phyloP scores from a whole-genome alignment of 2,113 vertebrate species.

The mouse (Mus musculus) region DNA sequence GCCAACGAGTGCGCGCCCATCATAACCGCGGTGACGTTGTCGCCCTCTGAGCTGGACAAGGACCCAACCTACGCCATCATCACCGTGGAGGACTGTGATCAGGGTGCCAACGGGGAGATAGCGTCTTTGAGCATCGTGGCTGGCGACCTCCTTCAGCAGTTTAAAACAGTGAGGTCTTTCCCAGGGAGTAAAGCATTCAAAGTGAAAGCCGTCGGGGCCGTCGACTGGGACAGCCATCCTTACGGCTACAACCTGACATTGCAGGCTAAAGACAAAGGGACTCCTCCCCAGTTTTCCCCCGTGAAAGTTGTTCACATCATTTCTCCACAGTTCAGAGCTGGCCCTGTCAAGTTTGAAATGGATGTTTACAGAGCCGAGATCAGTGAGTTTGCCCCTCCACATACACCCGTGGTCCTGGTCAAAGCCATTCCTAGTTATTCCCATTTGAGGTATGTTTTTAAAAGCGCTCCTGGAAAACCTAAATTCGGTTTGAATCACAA shows the following conservation, averaged over 20 bases:
- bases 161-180: slow-evolving; percentile 92
- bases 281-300: slow-evolving; percentile 94
- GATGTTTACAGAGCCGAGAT: slow-evolving; percentile 94
- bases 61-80: slow-evolving; percentile 94
- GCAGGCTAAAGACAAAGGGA: slow-evolving; percentile 98
- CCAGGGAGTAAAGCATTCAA: slow-evolving; percentile 97
- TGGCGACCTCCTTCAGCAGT: slow-evolving; percentile 94
- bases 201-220: slow-evolving; percentile 91
- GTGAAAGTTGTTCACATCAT: slow-evolving; percentile 93
- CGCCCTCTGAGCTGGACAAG: slow-evolving; percentile 90
- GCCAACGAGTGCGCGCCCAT: slow-evolving; percentile 94
- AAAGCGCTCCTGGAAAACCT: slow-evolving; percentile 89
- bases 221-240: slow-evolving; percentile 95
- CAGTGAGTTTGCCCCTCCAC: slow-evolving; percentile 95
- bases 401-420: slow-evolving; percentile 95
- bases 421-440: slow-evolving; percentile 91
- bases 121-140: slow-evolving; percentile 95
- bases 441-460: slow-evolving; percentile 93
- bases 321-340: slow-evolving; percentile 93
- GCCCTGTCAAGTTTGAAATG: slow-evolving; percentile 93
- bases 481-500: slow-evolving; percentile 92
- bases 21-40: slow-evolving; percentile 90
- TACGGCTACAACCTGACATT: slow-evolving; percentile 97
- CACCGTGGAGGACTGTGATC: slow-evolving; percentile 94
- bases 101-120: slow-evolving; percentile 94